phyloP scores from a whole-genome alignment of 2,797 vertebrate species.

The Danionella dracula region DNA sequence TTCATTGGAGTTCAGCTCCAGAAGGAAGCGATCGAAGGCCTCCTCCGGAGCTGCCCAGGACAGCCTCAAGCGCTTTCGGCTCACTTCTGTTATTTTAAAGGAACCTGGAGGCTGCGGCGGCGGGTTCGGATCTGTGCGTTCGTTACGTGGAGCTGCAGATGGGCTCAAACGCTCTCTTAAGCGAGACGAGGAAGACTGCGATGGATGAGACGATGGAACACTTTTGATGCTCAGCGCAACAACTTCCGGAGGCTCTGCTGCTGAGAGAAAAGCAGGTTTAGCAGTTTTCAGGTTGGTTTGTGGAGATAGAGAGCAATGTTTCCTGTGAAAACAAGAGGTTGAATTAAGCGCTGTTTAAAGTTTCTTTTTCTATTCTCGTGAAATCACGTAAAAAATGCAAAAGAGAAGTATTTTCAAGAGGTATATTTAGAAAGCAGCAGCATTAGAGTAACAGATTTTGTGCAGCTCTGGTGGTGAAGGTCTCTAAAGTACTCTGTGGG shows the following conservation, averaged over 20 bases:
- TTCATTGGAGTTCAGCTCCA: constrained; percentile 57
- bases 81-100: constrained; percentile 43
- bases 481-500: too few species aligned
- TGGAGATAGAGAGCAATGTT: constrained; percentile 1
- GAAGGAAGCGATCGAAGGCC: constrained; percentile 62
- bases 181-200: constrained; percentile 21
- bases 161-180: constrained; percentile 35
- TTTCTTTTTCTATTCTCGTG: too few species aligned
- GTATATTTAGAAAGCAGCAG: too few species aligned
- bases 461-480: too few species aligned
- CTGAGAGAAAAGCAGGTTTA: too few species aligned
- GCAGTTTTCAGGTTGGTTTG: too few species aligned
- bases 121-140: too few species aligned
- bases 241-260: constrained; percentile 57
- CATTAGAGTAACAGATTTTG: too few species aligned
- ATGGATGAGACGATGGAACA: constrained; percentile 37
- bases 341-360: too few species aligned
- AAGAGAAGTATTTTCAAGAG: too few species aligned
- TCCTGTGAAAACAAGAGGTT: constrained; percentile 11
- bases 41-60: constrained; percentile 58
- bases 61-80: constrained; percentile 52
- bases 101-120: constrained; percentile 24
- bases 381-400: too few species aligned
- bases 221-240: constrained; percentile 54
- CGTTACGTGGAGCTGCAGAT: too few species aligned